phyloP scores from a whole-genome alignment of 1,140 invertebrate species.

The Drosophila ohnishii region DNA sequence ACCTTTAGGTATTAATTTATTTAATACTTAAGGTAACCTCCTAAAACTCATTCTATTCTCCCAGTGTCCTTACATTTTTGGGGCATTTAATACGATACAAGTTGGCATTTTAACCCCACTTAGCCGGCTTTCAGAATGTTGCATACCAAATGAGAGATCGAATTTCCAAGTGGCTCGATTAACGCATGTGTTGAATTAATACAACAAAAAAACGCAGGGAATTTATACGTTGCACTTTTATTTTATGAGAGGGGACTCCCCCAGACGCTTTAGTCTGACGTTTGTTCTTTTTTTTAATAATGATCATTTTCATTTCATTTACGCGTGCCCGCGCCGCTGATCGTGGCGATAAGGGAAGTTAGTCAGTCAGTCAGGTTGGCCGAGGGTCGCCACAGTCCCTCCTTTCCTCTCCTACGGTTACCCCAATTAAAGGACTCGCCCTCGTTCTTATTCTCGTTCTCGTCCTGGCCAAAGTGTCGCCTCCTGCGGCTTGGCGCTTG shows the following conservation, averaged over 20 bases:
- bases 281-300: constrained; percentile 58
- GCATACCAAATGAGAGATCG: constrained; percentile 58
- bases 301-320: constrained; percentile 82
- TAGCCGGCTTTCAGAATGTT: constrained; percentile 65
- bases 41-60: background rate
- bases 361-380: constrained; percentile 27
- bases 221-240: constrained; percentile 69
- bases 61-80: constrained; percentile 10
- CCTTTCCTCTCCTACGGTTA: constrained; percentile 33
- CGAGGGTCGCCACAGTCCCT: constrained; percentile 33
- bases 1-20: too few relatives aligned
- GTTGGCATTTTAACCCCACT: constrained; percentile 58
- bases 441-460: constrained; percentile 20
- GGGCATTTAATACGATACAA: constrained; percentile 34
- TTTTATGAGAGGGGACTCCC: constrained; percentile 43
- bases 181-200: constrained; percentile 75
- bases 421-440: constrained; percentile 58
- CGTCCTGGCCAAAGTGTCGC: constrained; percentile 58
- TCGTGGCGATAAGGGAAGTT: constrained; percentile 61
- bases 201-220: constrained; percentile 40
- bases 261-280: constrained; percentile 10
- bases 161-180: constrained; percentile 67
- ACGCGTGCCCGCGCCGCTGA: constrained; percentile 67
- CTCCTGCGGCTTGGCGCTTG: constrained; percentile 77
- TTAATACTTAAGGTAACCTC: background rate